Percentiles rank a stretch among this genome's conserved stretches.
Conservation (phyloP, 2,797 vertebrate species). For the Phalanger gymnotis region DNA sequence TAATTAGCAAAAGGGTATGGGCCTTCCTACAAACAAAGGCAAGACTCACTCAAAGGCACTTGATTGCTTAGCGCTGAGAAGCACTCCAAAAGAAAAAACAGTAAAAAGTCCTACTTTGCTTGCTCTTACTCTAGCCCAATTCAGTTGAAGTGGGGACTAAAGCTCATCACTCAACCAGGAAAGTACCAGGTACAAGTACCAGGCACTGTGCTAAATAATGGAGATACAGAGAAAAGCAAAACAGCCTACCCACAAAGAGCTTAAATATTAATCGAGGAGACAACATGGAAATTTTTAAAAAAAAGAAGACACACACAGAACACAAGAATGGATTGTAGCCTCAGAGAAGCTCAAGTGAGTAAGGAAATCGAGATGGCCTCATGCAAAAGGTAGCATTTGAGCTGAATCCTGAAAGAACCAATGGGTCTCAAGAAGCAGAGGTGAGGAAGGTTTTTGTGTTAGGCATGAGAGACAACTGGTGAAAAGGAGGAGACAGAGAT, state of each 20-base stretch:
- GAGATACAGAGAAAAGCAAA: not conserved
- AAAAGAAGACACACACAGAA: not conserved
- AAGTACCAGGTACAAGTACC: no score
- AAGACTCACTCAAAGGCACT: no score
- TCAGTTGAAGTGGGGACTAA: no score
- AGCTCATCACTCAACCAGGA: no score
- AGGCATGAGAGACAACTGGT: not conserved
- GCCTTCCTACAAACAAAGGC: no score
- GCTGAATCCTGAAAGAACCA: not conserved
- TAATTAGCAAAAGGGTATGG: no score
- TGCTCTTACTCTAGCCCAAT: no score
- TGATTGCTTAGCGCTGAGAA: no score
- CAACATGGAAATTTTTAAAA: not conserved
- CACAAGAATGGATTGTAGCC: not conserved
- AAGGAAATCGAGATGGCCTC: not conserved
- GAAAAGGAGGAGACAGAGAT: not conserved
- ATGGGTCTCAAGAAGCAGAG: not conserved
- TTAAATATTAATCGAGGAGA: not conserved
- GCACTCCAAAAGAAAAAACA: no score
- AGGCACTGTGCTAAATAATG: not conserved
- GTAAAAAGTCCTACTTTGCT: no score
- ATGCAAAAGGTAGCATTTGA: not conserved
- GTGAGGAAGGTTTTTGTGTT: not conserved
- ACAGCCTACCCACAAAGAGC: not conserved
- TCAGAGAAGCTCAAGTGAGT: not conserved